Evolutionary conservation across 2,888 invertebrate species (phyloP), one percentile per base, ranked within the genome.

Genomic region (Syrista parreyssii): DNA sequence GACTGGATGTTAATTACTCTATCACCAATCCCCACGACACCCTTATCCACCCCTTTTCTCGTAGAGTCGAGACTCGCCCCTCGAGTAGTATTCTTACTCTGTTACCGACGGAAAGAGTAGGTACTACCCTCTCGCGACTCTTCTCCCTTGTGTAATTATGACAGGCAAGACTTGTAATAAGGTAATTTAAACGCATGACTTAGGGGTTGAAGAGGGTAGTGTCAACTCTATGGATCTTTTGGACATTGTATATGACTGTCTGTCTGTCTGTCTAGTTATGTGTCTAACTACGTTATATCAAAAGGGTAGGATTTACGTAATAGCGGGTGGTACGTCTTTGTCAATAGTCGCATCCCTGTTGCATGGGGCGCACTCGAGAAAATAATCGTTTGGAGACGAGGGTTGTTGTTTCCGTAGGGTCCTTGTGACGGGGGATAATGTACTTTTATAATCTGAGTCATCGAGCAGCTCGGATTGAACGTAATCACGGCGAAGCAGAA

Each of bases 131-230:
- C 76, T 36, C 33, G 12, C 12, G 33, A 15, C 33, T 76, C 69
- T 30, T 34, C 71, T 35, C 23, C 30, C 32, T 77, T 55, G 73
- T 81, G 86, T 88, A 90, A 90, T 90, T 89, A 90, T 88, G 89
- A 90, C 88, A 87, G 85, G 83, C 84, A 80, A 80, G 79, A 79
- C 85, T 85, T 86, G 84, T 90, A 90, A 90, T 90, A 88, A 89
- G 90, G 89, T 89, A 87, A 90, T 90, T 90, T 90, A 90, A 90
- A 90, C 89, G 90, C 90, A 90, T 90, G 89, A 90, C 89, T 90
- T 88, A 90, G 86, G 85, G 87, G 86, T 40, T 76, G 80, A 81
- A 75, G 76, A 55, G 55, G 55, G 55, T 55, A 23, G 23, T 23
- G 55, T 23, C 55, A 23, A 55, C 55, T 23, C 6, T 23, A 55